Percentiles rank a stretch among this genome's conserved stretches.
Evolutionary conservation across 2,797 vertebrate genomes (phyloP).

Genomic region (Labroides dimidiatus): DNA sequence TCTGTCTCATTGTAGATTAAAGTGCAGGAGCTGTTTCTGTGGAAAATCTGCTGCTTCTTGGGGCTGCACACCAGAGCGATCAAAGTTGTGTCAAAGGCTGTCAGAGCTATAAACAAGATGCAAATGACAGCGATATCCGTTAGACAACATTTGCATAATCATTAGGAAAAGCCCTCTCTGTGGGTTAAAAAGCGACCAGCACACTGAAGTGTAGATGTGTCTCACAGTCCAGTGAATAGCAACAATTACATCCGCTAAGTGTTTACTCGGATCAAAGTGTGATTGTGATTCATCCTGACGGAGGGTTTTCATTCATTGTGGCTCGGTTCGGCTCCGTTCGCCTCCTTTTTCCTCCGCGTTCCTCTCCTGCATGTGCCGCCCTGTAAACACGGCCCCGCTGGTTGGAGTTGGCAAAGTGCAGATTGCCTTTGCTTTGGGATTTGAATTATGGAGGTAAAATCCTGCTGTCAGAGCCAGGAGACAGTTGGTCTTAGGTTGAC

Average conservation of each 20-base stretch:
- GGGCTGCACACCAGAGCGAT: slow-evolving; percentile 19
- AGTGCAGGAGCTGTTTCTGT: slow-evolving; percentile 39
- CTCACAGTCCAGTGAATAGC: slow-evolving; percentile 26
- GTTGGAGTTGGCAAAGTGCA: slow-evolving; percentile 86
- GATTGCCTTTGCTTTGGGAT: slow-evolving; percentile 97
- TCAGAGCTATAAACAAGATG: slow-evolving; percentile 66
- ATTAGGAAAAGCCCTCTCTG: slow-evolving; percentile 36
- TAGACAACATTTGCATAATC: slow-evolving; percentile 75
- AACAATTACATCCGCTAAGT: slow-evolving; percentile 33
- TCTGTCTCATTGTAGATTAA: slow-evolving; percentile 50
- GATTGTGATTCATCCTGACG: slow-evolving; percentile 55
- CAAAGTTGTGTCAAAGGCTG: slow-evolving; percentile 61
- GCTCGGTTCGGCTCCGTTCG: slow-evolving; percentile 34
- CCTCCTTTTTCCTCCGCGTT: background rate
- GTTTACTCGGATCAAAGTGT: slow-evolving; percentile 64
- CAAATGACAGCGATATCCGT: slow-evolving; percentile 64
- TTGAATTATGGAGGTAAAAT: slow-evolving; percentile 99
- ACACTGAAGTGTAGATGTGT: slow-evolving; percentile 16
- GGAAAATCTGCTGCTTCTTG: background rate
- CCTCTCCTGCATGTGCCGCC: slow-evolving; percentile 57
- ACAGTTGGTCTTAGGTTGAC: slow-evolving; percentile 99
- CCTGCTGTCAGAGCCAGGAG: slow-evolving; percentile 99
- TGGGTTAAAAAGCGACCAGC: slow-evolving; percentile 18
- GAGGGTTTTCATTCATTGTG: slow-evolving; percentile 65
- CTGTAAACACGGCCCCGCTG: slow-evolving; percentile 86